phyloP scores from a whole-genome alignment of 2,888 invertebrate species.

The Druceiella hillmani region DNA sequence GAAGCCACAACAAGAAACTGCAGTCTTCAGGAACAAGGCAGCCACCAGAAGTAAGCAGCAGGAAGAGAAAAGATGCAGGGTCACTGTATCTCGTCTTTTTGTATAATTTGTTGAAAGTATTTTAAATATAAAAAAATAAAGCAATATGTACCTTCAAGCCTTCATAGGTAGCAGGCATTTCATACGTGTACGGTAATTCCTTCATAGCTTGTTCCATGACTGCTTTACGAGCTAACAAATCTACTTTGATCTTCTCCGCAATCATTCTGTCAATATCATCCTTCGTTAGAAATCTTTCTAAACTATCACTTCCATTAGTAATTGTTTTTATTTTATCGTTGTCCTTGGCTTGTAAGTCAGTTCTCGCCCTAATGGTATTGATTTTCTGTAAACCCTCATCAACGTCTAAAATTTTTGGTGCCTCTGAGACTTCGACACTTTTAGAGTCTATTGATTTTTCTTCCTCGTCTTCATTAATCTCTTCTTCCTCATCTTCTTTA shows the following conservation, averaged over 20 bases:
- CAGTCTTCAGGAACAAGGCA: too few relatives aligned
- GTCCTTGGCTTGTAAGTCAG: conserved; percentile 23
- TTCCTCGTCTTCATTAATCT: conserved; percentile 18
- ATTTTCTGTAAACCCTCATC: too few relatives aligned
- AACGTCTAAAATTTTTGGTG: too few relatives aligned
- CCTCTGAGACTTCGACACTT: conserved; percentile 2
- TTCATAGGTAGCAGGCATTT: conserved; percentile 59
- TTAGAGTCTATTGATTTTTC: conserved; percentile 5
- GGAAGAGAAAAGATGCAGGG: too few relatives aligned
- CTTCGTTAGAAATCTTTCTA: too few relatives aligned
- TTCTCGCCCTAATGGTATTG: too few relatives aligned
- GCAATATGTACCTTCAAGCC: conserved; percentile 36
- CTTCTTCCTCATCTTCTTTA: too few relatives aligned
- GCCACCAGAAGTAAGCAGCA: too few relatives aligned
- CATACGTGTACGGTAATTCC: conserved; percentile 54
- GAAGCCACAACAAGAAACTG: too few relatives aligned
- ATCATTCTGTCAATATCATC: conserved; percentile 12
- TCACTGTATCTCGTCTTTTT: too few relatives aligned
- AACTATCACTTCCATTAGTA: conserved; percentile 13
- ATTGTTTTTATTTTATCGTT: conserved; percentile 27
- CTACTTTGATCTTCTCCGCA: conserved; percentile 28
- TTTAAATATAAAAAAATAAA: too few relatives aligned
- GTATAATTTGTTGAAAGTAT: too few relatives aligned
- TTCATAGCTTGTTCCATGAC: conserved; percentile 50
- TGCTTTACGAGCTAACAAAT: conserved; percentile 35